These are phyloP conservation scores for Crotalus tigris DNA, from an alignment of 2,113 vertebrate species.

Conservation along the genomic window DNA sequence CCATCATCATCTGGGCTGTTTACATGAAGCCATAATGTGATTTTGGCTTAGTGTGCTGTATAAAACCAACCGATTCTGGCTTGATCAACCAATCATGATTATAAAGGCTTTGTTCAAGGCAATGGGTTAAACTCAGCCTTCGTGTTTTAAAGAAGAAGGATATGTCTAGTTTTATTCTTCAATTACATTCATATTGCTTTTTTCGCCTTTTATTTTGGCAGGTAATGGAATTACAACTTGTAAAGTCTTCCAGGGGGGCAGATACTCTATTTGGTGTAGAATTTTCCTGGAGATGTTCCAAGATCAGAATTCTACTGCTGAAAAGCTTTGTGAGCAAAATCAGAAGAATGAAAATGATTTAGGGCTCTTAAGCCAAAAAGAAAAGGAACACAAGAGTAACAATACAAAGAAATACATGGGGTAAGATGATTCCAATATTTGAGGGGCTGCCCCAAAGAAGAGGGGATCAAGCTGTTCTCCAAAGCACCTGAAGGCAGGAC, in stretches of 20 bases:
- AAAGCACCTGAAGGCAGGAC: too few species aligned
- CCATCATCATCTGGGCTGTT: neutral
- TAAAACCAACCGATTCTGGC: neutral
- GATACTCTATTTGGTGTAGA: conserved; percentile 41
- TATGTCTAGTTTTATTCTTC: conserved; percentile 39
- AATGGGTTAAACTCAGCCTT: neutral
- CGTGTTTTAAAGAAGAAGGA: conserved; percentile 26
- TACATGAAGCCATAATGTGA: neutral
- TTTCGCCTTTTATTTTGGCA: conserved; percentile 40
- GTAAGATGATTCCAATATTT: neutral
- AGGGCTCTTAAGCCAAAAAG: conserved; percentile 24
- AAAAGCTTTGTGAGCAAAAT: conserved; percentile 17
- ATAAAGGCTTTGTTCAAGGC: neutral
- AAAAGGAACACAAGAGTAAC: neutral
- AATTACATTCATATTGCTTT: conserved; percentile 25
- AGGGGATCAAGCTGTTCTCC: too few species aligned
- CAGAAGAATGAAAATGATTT: conserved; percentile 46
- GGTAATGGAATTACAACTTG: conserved; percentile 27
- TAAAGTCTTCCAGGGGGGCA: conserved; percentile 37
- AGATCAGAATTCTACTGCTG: conserved; percentile 46
- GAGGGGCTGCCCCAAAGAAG: too few species aligned
- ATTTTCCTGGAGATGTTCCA: conserved; percentile 47
- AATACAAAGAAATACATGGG: conserved; percentile 5
- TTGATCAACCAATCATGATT: neutral
- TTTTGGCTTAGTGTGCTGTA: neutral